phyloP scores from a whole-genome alignment of 2,888 invertebrate genomes.

The Amiota minor region DNA sequence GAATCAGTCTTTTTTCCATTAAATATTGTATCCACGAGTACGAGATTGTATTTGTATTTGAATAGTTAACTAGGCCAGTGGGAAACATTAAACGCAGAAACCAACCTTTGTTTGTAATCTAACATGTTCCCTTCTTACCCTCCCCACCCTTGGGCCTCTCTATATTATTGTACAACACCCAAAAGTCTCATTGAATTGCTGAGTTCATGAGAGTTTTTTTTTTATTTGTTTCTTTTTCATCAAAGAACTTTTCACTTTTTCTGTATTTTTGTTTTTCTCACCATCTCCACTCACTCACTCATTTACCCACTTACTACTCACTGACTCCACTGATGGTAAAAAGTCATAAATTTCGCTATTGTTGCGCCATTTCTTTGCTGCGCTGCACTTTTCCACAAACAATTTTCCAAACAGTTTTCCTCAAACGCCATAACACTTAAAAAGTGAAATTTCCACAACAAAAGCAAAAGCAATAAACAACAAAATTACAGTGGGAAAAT shows the following conservation, averaged over 20 bases:
- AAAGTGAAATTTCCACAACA: slow-evolving; percentile 56
- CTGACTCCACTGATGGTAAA: too few species aligned
- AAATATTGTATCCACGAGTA: too few species aligned
- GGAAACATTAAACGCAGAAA: not conserved
- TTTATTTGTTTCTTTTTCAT: slow-evolving; percentile 5
- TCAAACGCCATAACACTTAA: not conserved
- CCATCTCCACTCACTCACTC: not conserved
- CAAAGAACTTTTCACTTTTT: not conserved
- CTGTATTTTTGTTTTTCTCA: not conserved
- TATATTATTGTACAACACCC: too few species aligned
- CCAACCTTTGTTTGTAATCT: not conserved
- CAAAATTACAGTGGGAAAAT: slow-evolving; percentile 58
- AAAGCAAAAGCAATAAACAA: too few species aligned
- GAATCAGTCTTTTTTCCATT: too few species aligned
- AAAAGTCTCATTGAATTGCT: too few species aligned
- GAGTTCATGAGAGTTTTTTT: too few species aligned
- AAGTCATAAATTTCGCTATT: slow-evolving; percentile 15
- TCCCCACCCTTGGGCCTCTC: not conserved
- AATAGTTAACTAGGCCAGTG: not conserved
- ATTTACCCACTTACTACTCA: not conserved
- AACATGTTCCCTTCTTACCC: slow-evolving; percentile 2
- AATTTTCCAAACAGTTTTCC: too few species aligned
- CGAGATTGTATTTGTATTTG: too few species aligned
- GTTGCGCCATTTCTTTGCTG: not conserved
- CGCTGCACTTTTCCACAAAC: too few species aligned